phyloP scores from a whole-genome alignment of 2,888 invertebrate genomes.

The Saturnia pavonia region DNA sequence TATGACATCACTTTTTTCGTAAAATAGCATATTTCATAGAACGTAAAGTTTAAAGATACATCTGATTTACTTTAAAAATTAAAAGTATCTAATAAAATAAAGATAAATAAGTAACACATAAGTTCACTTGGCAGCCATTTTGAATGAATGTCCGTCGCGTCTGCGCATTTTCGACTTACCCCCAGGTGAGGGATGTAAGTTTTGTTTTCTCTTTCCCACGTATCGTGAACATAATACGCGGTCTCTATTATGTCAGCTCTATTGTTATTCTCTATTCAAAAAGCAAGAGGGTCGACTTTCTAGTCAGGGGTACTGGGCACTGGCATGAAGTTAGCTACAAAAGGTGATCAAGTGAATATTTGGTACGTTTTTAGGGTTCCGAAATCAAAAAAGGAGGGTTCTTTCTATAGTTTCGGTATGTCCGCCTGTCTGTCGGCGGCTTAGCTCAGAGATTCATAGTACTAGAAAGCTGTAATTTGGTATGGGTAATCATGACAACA shows the following conservation, averaged over 20 bases:
- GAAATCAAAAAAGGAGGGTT: no score
- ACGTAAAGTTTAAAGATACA: background rate
- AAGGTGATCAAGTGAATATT: background rate
- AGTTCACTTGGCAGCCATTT: constrained; percentile 68
- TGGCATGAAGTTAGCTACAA: constrained; percentile 56
- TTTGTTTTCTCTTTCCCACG: constrained; percentile 43
- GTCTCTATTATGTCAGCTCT: constrained; percentile 42
- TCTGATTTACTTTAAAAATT: background rate
- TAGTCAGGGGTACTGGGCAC: constrained; percentile 40
- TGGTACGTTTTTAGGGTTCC: background rate
- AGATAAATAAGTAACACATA: constrained; percentile 21
- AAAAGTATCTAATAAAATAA: background rate
- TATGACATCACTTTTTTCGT: background rate
- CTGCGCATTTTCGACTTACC: constrained; percentile 58
- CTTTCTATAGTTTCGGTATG: no score
- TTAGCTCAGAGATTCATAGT: no score
- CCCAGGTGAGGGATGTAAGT: constrained; percentile 57
- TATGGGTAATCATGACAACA: no score
- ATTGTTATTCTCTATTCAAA: constrained; percentile 65
- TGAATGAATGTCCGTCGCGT: constrained; percentile 61
- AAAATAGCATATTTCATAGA: background rate
- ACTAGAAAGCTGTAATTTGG: no score
- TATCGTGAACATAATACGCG: constrained; percentile 21
- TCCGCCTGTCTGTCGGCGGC: no score
- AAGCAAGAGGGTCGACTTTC: constrained; percentile 60